phyloP scores from a whole-genome alignment of 2,888 invertebrate genomes.

The Pristionchus japonicus region DNA sequence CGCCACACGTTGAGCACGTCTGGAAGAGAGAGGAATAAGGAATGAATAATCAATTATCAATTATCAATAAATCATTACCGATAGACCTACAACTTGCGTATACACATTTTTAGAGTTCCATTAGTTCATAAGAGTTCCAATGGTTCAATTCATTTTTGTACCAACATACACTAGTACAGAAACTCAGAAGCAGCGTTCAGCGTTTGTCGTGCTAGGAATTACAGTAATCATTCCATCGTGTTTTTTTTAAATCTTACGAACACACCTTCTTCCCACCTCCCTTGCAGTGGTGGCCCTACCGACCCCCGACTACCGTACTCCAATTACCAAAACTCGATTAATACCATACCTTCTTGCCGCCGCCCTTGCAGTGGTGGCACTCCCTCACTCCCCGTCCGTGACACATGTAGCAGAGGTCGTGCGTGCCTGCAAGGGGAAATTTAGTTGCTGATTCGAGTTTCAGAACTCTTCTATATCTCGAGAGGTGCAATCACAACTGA shows the following conservation, averaged over 20 bases:
- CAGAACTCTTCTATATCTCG: too few species aligned
- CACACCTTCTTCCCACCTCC: neutral
- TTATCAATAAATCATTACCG: neutral
- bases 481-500: too few species aligned
- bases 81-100: too few species aligned
- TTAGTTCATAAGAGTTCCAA: too few species aligned
- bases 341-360: constrained; percentile 71
- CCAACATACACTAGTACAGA: too few species aligned
- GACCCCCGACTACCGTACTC: neutral
- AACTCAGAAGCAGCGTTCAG: too few species aligned
- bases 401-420: constrained; percentile 74
- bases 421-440: constrained; percentile 61
- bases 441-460: too few species aligned
- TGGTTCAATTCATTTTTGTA: too few species aligned
- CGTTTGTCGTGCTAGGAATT: too few species aligned
- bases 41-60: neutral
- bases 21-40: neutral
- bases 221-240: neutral
- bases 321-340: neutral
- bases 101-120: too few species aligned
- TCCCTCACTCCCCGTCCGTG: constrained; percentile 71
- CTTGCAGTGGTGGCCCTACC: neutral
- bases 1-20: constrained; percentile 64
- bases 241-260: neutral
- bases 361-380: constrained; percentile 74